Evolutionary conservation across 2,113 vertebrate species (phyloP), one percentile per base, ranked within the genome.

Genomic region (Centropus unirufus): DNA sequence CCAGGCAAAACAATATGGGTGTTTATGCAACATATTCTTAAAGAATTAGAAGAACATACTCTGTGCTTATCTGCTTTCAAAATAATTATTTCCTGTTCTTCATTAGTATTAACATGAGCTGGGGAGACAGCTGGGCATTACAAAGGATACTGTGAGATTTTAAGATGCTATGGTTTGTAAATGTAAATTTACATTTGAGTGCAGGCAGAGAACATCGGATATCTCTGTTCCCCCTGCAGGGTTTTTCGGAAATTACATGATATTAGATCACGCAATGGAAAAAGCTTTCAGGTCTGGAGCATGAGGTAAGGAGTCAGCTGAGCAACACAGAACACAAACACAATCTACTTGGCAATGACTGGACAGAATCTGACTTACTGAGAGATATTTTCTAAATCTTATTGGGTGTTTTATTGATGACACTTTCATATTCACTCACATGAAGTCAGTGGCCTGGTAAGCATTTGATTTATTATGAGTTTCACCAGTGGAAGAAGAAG

Each of bases 131-230:
- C 74, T 59, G 55, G 87, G 55, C 91, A 70, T 69, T 87, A 73
- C 54, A 83, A 89, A 91, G 42, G 91, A 85, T 57, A 82, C 58
- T 26, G 66, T 80, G 32, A 39, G 91, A 94, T 95, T 92, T 95
- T 29, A 74, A 91, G 67, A 58, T 87, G 46, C 74, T 91, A 12
- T 34, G 51, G 58, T 87, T 90, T 90, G 59, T 80, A 79, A 96
- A 95, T 47, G 84, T 91, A 94, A 95, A 91, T 95, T 92, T 82
- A 80, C 51, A 44, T 83, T 91, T 66, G 67, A 91, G 87, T 74
- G 78, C 75, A 92, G 63, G 75, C 70, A 79, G 51, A 84, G 87
- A 78, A 91, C 81, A 70, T 91, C 94, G 91, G 93, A 90, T 95
- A 95, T 88, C 74, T 73, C 46, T 82, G 51, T 90, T 95, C 46